Percentiles rank a stretch among this genome's conserved stretches.
phyloP scores from a whole-genome alignment of 2,888 invertebrate species.

The Polymixis lichenea region DNA sequence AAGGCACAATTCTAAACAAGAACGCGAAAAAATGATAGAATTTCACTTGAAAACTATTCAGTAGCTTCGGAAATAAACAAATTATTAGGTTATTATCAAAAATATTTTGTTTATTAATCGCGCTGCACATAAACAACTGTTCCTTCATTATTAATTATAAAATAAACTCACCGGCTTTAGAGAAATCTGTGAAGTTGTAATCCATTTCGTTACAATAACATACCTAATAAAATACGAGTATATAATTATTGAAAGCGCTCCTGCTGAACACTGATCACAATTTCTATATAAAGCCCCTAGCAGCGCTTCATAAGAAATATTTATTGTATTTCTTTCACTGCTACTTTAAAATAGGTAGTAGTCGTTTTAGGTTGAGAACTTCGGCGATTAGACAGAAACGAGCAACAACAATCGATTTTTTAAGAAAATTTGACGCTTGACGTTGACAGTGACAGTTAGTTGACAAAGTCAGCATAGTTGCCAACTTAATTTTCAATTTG shows the following conservation, averaged over 20 bases:
- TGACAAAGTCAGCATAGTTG: neutral
- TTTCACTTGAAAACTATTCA: neutral
- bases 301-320: conserved; percentile 1
- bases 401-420: conserved; percentile 5
- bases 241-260: neutral
- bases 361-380: neutral
- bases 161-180: conserved; percentile 40
- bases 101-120: neutral
- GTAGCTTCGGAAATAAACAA: neutral
- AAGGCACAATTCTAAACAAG: neutral
- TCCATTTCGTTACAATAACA: conserved; percentile 41
- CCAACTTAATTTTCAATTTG: neutral
- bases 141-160: neutral
- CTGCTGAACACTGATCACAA: neutral
- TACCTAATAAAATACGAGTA: neutral
- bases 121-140: too few relatives aligned
- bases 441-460: neutral
- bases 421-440: neutral
- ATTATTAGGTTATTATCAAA: conserved; percentile 23
- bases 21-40: too few relatives aligned
- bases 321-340: neutral
- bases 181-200: conserved; percentile 42
- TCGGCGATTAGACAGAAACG: neutral
- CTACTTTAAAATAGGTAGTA: neutral
- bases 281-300: neutral